A percentile compares a stretch with the other conserved stretches of the same genome.
Conservation (phyloP, 2,888 invertebrate species). For the Eumerus sabulonum region DNA sequence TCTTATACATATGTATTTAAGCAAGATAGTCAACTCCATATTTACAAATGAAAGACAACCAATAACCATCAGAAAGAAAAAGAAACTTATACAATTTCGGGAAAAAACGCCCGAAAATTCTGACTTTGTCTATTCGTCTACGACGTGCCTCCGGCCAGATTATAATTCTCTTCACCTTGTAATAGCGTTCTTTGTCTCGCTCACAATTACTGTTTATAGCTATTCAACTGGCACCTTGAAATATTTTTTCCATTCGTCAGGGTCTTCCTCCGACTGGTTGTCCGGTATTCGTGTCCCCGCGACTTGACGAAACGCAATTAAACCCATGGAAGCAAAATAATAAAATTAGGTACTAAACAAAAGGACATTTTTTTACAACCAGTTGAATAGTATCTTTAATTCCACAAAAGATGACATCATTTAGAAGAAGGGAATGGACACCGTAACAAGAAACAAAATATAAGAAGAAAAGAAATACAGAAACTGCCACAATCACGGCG, state of each 20-base stretch:
- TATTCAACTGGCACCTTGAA: constrained; percentile 42
- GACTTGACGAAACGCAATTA: constrained; percentile 47
- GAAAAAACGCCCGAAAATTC: neutral
- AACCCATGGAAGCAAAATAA: constrained; percentile 52
- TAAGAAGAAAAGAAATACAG: neutral
- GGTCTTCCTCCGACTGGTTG: neutral
- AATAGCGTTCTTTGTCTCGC: constrained; percentile 24
- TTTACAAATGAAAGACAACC: too few species aligned
- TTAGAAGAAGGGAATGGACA: constrained; percentile 3
- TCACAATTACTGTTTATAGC: constrained; percentile 54
- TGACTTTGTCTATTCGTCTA: neutral
- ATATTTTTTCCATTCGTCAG: constrained; percentile 11
- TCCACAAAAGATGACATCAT: constrained; percentile 43
- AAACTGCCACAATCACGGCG: constrained; percentile 34
- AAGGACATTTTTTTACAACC: constrained; percentile 55
- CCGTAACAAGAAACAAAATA: constrained; percentile 2
- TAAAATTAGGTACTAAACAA: constrained; percentile 56
- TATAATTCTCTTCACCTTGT: constrained; percentile 15
- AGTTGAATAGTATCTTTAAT: constrained; percentile 57
- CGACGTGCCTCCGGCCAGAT: neutral
- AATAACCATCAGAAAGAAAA: too few species aligned
- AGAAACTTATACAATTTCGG: too few species aligned
- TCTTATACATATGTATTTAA: too few species aligned
- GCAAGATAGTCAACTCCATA: too few species aligned
- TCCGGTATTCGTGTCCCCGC: constrained; percentile 23